Conservation (phyloP, 1,140 invertebrate genomes). For the Akabosia matsudoensis region DNA sequence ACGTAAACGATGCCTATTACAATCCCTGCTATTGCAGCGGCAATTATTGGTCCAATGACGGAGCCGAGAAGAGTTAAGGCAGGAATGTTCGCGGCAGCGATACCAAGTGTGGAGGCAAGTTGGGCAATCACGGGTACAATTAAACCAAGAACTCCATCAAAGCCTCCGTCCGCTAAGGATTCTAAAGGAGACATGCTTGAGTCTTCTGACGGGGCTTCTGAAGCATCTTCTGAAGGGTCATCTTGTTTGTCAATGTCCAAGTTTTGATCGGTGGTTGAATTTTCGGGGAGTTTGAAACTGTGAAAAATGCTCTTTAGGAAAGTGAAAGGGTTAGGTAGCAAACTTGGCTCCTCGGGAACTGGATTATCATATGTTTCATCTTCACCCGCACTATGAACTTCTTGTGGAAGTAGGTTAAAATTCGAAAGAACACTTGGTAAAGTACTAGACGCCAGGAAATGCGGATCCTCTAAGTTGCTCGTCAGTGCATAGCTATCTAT, state of each 20-base stretch:
- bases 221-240: background rate
- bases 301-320: background rate
- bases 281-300: background rate
- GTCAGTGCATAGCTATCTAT: background rate
- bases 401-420: too few relatives aligned
- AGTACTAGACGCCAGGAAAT: too few relatives aligned
- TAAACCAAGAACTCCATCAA: background rate
- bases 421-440: too few relatives aligned
- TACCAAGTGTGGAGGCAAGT: background rate
- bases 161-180: background rate
- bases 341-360: too few relatives aligned
- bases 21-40: background rate
- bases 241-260: too few relatives aligned
- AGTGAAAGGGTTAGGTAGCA: constrained; percentile 4
- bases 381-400: too few relatives aligned
- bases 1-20: background rate
- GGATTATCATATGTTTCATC: background rate
- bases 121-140: background rate
- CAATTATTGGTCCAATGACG: background rate
- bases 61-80: background rate
- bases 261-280: too few relatives aligned
- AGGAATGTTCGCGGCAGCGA: background rate
- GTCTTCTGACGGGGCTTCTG: background rate
- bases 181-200: background rate
- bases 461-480: too few relatives aligned